These are phyloP conservation scores for Anticlea derivata DNA, from an alignment of 2,888 invertebrate genomes.

Conservation along the genomic window DNA sequence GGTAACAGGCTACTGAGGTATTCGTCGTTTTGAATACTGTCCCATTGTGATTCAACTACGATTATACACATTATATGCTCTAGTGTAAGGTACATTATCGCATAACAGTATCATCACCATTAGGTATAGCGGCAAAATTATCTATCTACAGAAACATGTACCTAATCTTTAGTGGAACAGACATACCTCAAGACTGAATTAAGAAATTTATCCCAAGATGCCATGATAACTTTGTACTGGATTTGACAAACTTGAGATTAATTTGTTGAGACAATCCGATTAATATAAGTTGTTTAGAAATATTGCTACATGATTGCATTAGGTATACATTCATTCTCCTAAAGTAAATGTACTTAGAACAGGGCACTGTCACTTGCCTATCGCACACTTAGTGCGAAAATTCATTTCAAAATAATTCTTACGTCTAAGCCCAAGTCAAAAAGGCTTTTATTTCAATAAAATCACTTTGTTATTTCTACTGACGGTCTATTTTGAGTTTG, in stretches of 20 bases:
- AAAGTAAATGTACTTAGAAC: conserved; percentile 23
- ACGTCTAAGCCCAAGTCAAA: no score
- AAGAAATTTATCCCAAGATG: conserved; percentile 13
- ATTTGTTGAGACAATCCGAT: conserved; percentile 11
- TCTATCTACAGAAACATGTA: conserved; percentile 21
- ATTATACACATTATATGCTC: conserved; percentile 28
- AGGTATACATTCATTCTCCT: conserved; percentile 22
- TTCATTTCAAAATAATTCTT: no score
- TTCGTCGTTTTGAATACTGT: conserved; percentile 54
- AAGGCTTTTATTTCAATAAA: no score
- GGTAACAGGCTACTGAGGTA: conserved; percentile 71
- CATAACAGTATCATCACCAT: conserved; percentile 25
- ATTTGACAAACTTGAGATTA: conserved; percentile 16
- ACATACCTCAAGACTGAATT: conserved; percentile 22
- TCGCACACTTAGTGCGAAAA: no score
- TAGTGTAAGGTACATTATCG: conserved; percentile 29
- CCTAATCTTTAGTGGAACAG: conserved; percentile 32
- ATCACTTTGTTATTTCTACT: no score
- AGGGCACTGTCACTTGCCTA: conserved; percentile 30
- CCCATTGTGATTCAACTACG: conserved; percentile 50
- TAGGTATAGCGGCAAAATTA: conserved; percentile 23
- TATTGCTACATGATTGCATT: conserved; percentile 25
- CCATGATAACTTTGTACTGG: conserved; percentile 21
- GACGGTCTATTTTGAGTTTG: no score
- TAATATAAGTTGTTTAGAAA: conserved; percentile 17